These are phyloP conservation scores for Cirrhinus molitorella DNA, from an alignment of 2,797 vertebrate genomes.

Conservation along the genomic window DNA sequence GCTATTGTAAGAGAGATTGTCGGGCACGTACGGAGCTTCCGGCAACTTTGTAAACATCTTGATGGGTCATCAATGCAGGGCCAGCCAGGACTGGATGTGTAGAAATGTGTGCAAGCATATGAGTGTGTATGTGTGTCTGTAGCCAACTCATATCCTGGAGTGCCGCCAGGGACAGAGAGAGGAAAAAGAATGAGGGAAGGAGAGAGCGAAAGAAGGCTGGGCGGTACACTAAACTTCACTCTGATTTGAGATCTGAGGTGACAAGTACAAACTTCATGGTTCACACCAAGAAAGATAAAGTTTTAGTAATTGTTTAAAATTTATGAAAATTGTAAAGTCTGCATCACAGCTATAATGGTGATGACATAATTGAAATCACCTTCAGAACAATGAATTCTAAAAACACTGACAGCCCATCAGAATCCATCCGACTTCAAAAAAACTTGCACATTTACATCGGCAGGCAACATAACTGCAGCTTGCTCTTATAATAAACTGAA, in stretches of 20 bases:
- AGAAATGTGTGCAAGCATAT: constrained; percentile 39
- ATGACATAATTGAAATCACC: not conserved
- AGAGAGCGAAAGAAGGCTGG: not conserved
- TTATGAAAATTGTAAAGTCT: not conserved
- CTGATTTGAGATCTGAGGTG: constrained; percentile 12
- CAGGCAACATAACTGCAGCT: not conserved
- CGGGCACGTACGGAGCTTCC: constrained; percentile 28
- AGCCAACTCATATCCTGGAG: not conserved
- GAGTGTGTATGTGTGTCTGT: constrained; percentile 24
- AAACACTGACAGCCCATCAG: not conserved
- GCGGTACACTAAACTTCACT: not conserved
- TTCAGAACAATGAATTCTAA: not conserved
- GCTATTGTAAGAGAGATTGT: constrained; percentile 48
- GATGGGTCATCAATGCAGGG: constrained; percentile 64
- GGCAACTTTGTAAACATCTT: constrained; percentile 57
- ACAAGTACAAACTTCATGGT: not conserved
- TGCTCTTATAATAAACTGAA: not conserved
- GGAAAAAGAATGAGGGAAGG: not conserved
- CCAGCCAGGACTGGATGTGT: constrained; percentile 53
- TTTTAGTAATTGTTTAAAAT: not conserved
- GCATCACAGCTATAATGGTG: not conserved
- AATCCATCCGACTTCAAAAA: not conserved
- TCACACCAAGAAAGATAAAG: not conserved
- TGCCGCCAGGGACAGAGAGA: constrained; percentile 26
- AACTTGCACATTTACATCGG: too few species aligned